Base-by-base conservation (phyloP, 1,140 invertebrate species). In the Andricus grossulariae region DNA sequence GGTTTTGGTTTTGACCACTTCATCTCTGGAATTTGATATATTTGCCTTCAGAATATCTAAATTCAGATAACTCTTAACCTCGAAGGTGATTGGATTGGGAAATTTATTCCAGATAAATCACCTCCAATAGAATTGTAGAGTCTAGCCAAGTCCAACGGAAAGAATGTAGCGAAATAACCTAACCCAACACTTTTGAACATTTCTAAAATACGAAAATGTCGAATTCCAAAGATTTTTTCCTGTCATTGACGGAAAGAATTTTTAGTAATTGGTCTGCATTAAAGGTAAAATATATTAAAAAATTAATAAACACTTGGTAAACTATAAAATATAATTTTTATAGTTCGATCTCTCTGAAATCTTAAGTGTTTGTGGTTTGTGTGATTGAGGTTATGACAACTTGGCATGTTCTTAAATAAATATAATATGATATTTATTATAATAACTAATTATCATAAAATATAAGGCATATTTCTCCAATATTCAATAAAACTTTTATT, bases 211-310 rank as follows among this genome's bases (percentile, higher is more conserved):
- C 3, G 15, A 76, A 78, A 72, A 88, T 88, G 87, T 80, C 79
- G 50, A 80, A 80, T 3, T 78, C 77, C 2, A 83, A 83, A 52
- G 79, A 85, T 49, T 86, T 87, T 66, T 84, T 87, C 60, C 32
- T 83, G 2, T 79, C 80, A 11, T 50, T 87, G 12, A 82, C 80
- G 4, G 82, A 85, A 79, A 83, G 88, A 75, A 82, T 90, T 72
- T 89, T 90, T 11, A 89, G 88, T 72, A 90, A 90, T 60, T 90
- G 89, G 89, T 89, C 88, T 21, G 89, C 88, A 16, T 80, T 90
- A 11, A 87, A 66, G 72, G 88, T 90, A 82, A 82, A 49, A 71
- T 75, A 72, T 72, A 15, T 72, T 21, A 16, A 60, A 16, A 57
- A 19, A n/a, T 54, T 52, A 25, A 3, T 50, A 55, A 51, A 75